Base-by-base conservation (phyloP, 2,888 invertebrate genomes). In the Platerodrilus igneus region DNA sequence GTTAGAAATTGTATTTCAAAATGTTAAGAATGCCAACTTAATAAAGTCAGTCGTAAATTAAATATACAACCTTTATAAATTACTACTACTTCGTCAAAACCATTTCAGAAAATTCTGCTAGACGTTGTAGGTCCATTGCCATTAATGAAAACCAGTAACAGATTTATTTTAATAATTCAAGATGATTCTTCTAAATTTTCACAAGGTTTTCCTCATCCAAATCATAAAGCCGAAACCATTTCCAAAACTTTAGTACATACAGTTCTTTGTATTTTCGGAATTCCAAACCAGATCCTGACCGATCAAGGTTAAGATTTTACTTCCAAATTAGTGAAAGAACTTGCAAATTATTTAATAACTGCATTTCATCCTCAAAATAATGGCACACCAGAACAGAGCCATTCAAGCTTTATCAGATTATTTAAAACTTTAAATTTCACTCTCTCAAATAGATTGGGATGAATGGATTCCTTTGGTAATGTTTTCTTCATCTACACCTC, bases 101-200 rank as follows among this genome's bases (percentile, higher is more conserved):
- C 60, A 14, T 57, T 59, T 18, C 51, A 60, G 45, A 46, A 47
- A 45, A 37, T 61, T 4, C 45, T 53, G 3, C 10, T 63, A 7
- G 63, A 64, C 27, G 54, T 64, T 2, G 60, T 63, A 17, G 60
- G 58, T 7, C 62, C 60, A 2, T 36, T 64, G 36, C 48, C 56
- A 2, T 19, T 53, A 20, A 56, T 60, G 0, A 47, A 53, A 37
- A 26, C 42, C 5, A 58, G 56, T 10, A 62, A 62, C 38, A 52
- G 47, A 51, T 64, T 48, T 33, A 56, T 65, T 16, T 21, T 65
- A 5, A 63, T 63, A 0, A 14, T 60, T 4, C 59, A 62, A 51
- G 60, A 64, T 31, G 59, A 63, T 40, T 37, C 61, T n/a, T 58
- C 62, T 0, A 63, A 64, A 55, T 64, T 50, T 42, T 55, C 56